phyloP scores from a whole-genome alignment of 2,113 vertebrate species.

The Syrmaticus mikado region DNA sequence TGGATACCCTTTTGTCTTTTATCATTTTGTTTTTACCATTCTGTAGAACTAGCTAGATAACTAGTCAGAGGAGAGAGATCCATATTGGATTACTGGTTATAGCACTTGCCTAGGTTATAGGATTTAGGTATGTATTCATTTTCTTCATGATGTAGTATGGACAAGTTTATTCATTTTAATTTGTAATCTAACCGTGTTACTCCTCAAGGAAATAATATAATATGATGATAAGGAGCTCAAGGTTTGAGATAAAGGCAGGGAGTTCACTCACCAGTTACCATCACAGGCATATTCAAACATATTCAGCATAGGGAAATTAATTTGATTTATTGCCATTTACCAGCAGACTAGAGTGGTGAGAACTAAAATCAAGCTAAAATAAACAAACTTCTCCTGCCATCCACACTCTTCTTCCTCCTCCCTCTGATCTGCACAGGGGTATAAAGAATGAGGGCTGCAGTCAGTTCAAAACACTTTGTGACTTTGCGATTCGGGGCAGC shows the following conservation, averaged over 20 bases:
- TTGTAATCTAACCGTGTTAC: neutral
- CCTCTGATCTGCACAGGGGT: neutral
- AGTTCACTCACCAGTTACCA: neutral
- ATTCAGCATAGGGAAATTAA: too few species aligned
- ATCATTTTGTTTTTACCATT: neutral
- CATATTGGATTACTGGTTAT: neutral
- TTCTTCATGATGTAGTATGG: neutral
- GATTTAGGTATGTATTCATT: neutral
- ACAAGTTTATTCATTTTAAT: neutral
- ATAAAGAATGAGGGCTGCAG: neutral
- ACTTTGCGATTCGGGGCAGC: too few species aligned
- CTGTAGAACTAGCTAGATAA: neutral
- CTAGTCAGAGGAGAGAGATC: neutral
- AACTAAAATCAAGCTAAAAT: too few species aligned
- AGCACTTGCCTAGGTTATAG: neutral
- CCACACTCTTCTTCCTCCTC: neutral
- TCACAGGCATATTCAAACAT: neutral
- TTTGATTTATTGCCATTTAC: too few species aligned
- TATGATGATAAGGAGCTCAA: neutral
- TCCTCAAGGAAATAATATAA: neutral
- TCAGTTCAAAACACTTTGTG: neutral
- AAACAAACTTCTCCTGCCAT: neutral
- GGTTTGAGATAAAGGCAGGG: neutral
- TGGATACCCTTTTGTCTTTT: neutral
- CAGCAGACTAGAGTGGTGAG: too few species aligned